These are phyloP conservation scores for Podiceps cristatus DNA, from an alignment of 2,113 vertebrate species.

Conservation along the genomic window DNA sequence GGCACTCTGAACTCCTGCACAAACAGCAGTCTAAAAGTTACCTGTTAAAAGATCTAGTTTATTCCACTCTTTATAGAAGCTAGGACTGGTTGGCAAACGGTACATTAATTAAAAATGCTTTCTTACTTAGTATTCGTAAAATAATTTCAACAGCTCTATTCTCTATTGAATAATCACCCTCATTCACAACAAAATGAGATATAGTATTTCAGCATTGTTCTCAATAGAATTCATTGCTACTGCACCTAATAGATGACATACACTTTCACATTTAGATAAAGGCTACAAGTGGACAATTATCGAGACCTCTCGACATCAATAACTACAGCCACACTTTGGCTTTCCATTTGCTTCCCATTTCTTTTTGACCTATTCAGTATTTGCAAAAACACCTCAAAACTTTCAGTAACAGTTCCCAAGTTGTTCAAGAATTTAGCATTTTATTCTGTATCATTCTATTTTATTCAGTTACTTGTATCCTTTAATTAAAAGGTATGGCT, in stretches of 20 bases:
- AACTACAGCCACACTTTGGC: background rate
- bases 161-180: background rate
- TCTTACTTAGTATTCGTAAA: background rate
- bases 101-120: background rate
- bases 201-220: background rate
- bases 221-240: background rate
- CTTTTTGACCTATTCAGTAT: background rate
- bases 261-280: background rate
- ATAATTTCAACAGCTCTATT: background rate
- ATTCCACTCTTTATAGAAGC: background rate
- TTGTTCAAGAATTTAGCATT: background rate
- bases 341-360: background rate
- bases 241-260: background rate
- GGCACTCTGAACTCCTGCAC: background rate
- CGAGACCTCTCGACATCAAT: background rate
- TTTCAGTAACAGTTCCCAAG: background rate
- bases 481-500: background rate
- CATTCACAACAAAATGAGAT: background rate
- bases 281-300: background rate
- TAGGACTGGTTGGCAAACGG: background rate
- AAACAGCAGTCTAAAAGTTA: background rate
- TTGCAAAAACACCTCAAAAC: background rate
- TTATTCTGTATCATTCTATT: background rate
- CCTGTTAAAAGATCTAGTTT: background rate
- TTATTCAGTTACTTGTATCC: background rate